phyloP scores from a whole-genome alignment of 2,888 invertebrate genomes.

The Listrodromus nycthemerus region DNA sequence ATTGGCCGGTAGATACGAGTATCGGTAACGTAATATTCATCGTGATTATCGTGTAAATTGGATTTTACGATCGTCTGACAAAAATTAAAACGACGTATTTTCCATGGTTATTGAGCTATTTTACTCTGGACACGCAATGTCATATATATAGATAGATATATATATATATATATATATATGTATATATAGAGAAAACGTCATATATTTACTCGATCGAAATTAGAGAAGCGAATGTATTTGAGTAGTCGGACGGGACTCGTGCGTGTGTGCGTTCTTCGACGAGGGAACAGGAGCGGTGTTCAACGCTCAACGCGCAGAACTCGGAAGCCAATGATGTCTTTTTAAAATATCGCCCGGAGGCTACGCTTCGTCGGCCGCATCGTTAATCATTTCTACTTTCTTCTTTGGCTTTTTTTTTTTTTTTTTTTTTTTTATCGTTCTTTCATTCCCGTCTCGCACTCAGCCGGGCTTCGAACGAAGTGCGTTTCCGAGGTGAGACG shows the following conservation, averaged over 20 bases:
- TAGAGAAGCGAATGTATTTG: neutral
- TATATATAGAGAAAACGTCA: neutral
- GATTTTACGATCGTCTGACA: neutral
- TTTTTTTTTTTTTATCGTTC: neutral
- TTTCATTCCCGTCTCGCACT: slow-evolving; percentile 18
- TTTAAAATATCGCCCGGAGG: slow-evolving; percentile 34
- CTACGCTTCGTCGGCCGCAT: slow-evolving; percentile 28
- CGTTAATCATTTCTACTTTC: slow-evolving; percentile 45
- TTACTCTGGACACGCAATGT: neutral
- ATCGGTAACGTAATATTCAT: slow-evolving; percentile 40
- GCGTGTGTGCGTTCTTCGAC: slow-evolving; percentile 3
- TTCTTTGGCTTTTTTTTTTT: neutral
- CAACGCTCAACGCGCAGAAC: slow-evolving; percentile 2
- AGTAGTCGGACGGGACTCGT: neutral
- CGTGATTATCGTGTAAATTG: neutral
- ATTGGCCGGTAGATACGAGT: neutral
- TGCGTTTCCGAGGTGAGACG: slow-evolving; percentile 8
- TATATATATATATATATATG: too few species aligned
- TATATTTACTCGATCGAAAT: slow-evolving; percentile 25
- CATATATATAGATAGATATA: too few species aligned
- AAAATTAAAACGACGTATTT: neutral
- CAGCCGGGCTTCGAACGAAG: slow-evolving; percentile 3
- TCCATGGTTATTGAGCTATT: neutral
- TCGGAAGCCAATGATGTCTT: slow-evolving; percentile 47
- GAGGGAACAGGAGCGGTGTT: slow-evolving; percentile 21